Conservation (phyloP, 2,113 vertebrate species). For the Vireo altiloquus region DNA sequence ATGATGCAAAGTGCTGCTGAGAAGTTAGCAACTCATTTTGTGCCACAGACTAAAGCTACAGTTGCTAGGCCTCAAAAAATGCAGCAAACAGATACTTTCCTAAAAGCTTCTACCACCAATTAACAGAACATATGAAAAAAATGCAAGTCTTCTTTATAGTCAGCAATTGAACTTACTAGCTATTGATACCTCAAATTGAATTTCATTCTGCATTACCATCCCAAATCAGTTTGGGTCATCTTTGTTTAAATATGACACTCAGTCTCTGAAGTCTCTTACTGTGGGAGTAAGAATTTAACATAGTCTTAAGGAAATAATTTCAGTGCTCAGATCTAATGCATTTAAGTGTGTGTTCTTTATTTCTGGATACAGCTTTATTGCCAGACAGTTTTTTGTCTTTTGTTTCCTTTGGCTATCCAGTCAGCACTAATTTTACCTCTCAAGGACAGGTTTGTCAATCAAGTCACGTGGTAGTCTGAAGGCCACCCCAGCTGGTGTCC, state of each 20-base stretch:
- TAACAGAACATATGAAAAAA: background rate
- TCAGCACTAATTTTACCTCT: background rate
- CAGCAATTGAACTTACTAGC: background rate
- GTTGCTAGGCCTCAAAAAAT: background rate
- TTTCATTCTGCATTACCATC: background rate
- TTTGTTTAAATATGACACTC: background rate
- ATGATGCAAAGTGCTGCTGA: background rate
- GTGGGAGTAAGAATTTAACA: background rate
- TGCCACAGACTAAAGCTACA: background rate
- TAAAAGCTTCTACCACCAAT: background rate
- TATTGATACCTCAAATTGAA: background rate
- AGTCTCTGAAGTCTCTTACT: background rate
- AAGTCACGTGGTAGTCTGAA: background rate
- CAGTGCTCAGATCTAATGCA: background rate
- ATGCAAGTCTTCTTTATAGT: background rate
- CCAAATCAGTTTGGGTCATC: accelerated
- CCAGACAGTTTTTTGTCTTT: background rate
- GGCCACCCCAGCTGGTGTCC: background rate
- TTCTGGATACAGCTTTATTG: background rate
- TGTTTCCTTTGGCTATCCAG: background rate
- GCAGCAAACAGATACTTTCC: background rate
- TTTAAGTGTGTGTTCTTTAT: background rate
- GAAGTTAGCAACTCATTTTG: background rate
- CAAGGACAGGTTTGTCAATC: background rate
- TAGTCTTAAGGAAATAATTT: background rate